phyloP scores from a whole-genome alignment of 2,797 vertebrate species.

The Chelon auratus region DNA sequence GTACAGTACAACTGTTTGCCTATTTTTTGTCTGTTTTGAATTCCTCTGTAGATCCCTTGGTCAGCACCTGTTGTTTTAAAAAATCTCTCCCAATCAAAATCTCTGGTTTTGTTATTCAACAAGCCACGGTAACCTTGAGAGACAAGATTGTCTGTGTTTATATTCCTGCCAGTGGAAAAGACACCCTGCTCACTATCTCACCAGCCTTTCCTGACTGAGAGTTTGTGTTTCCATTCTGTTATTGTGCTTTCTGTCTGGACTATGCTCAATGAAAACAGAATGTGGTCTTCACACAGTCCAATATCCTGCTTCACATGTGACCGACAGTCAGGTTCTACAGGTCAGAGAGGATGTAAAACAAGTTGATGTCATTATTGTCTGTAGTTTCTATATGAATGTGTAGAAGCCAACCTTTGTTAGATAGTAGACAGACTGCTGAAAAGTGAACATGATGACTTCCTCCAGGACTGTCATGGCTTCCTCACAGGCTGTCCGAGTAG shows the following conservation, averaged over 20 bases:
- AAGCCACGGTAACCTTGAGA: slow-evolving; percentile 44
- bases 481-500: slow-evolving; percentile 82
- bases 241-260: slow-evolving; percentile 70
- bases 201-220: slow-evolving; percentile 58
- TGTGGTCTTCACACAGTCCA: slow-evolving; percentile 57
- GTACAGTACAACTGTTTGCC: no score
- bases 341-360: slow-evolving; percentile 21
- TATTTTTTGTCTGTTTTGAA: no score
- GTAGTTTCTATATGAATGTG: not conserved
- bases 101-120: slow-evolving; percentile 27
- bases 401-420: slow-evolving; percentile 84
- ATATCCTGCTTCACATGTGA: slow-evolving; percentile 70
- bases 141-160: slow-evolving; percentile 63
- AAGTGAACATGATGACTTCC: slow-evolving; percentile 90
- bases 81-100: slow-evolving; percentile 23
- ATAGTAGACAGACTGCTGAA: slow-evolving; percentile 89
- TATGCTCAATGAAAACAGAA: slow-evolving; percentile 65
- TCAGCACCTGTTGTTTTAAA: not conserved
- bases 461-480: slow-evolving; percentile 89
- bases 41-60: no score
- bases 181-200: slow-evolving; percentile 54
- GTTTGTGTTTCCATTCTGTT: slow-evolving; percentile 64
- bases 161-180: slow-evolving; percentile 61
- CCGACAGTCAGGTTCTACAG: slow-evolving; percentile 16
- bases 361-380: not conserved